Evolutionary conservation across 2,888 invertebrate species (phyloP).

Genomic region (Sympetrum striolatum): DNA sequence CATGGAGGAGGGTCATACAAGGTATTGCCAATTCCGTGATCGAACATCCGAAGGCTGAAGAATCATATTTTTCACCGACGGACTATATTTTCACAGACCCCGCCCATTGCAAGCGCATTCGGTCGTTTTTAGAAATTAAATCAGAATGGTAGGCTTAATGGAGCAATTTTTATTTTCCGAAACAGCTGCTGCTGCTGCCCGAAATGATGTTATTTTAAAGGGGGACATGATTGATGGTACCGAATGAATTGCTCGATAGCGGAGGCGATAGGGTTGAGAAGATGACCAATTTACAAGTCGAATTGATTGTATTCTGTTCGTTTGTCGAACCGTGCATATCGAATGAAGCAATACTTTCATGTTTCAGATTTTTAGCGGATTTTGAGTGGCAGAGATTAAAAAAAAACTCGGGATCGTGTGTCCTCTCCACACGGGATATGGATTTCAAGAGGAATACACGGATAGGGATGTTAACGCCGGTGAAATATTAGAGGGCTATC

Average conservation of each 20-base stretch:
- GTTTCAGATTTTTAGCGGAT: background rate
- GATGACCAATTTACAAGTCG: background rate
- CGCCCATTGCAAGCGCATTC: background rate
- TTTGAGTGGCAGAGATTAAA: no score
- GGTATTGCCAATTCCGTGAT: no score
- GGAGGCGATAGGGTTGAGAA: background rate
- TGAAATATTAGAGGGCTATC: no score
- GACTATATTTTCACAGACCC: no score
- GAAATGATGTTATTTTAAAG: slow-evolving; percentile 31
- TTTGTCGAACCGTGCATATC: background rate
- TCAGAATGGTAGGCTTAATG: background rate
- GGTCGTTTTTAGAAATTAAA: background rate
- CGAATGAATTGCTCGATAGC: background rate
- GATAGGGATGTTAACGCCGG: no score
- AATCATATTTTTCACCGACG: no score
- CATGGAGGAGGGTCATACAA: no score
- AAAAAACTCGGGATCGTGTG: no score
- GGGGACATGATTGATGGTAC: slow-evolving; percentile 25
- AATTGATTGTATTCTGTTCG: background rate
- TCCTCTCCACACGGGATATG: no score
- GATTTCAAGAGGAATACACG: no score
- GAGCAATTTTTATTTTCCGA: background rate
- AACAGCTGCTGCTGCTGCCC: background rate
- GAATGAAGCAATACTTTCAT: background rate
- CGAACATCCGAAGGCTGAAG: no score